Evolutionary conservation across 1,140 invertebrate species (phyloP).

Genomic region (Drosophila quadrilineata): DNA sequence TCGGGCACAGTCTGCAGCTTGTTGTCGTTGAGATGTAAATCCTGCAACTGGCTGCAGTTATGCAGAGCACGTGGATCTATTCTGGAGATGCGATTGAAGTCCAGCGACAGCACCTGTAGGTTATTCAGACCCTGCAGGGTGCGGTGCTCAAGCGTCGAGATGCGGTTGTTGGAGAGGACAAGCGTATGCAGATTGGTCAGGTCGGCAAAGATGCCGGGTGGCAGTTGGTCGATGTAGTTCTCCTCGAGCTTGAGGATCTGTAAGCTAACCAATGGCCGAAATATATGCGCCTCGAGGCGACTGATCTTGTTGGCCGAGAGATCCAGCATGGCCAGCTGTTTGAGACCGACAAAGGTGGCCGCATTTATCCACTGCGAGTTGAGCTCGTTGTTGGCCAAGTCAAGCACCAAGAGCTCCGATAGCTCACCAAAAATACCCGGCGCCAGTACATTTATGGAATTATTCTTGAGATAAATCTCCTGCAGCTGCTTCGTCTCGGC

Average conservation of each 20-base stretch:
- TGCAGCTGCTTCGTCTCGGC: slow-evolving; percentile 89
- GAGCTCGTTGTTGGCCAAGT: slow-evolving; percentile 92
- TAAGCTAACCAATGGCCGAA: slow-evolving; percentile 90
- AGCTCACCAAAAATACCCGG: slow-evolving; percentile 92
- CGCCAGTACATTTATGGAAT: slow-evolving; percentile 92
- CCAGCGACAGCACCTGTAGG: slow-evolving; percentile 89
- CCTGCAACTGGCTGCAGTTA: slow-evolving; percentile 92
- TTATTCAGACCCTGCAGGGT: slow-evolving; percentile 90
- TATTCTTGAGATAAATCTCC: slow-evolving; percentile 92
- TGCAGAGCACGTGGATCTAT: slow-evolving; percentile 90
- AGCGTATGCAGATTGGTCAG: slow-evolving; percentile 92
- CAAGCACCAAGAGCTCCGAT: slow-evolving; percentile 89
- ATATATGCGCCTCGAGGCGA: slow-evolving; percentile 89
- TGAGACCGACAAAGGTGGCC: slow-evolving; percentile 91
- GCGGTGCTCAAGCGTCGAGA: slow-evolving; percentile 89
- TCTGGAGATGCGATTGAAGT: slow-evolving; percentile 90
- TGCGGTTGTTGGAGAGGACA: slow-evolving; percentile 92
- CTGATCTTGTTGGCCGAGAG: slow-evolving; percentile 90
- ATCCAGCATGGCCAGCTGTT: slow-evolving; percentile 90
- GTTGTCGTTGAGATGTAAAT: slow-evolving; percentile 95
- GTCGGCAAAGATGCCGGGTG: slow-evolving; percentile 91
- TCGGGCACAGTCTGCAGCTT: slow-evolving; percentile 91
- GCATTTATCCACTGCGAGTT: slow-evolving; percentile 93
- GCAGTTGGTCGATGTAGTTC: slow-evolving; percentile 90
- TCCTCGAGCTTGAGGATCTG: slow-evolving; percentile 91